A percentile compares a stretch with the other conserved stretches of the same genome.
phyloP scores from a whole-genome alignment of 2,797 vertebrate genomes.

The Pantherophis alleghaniensis region DNA sequence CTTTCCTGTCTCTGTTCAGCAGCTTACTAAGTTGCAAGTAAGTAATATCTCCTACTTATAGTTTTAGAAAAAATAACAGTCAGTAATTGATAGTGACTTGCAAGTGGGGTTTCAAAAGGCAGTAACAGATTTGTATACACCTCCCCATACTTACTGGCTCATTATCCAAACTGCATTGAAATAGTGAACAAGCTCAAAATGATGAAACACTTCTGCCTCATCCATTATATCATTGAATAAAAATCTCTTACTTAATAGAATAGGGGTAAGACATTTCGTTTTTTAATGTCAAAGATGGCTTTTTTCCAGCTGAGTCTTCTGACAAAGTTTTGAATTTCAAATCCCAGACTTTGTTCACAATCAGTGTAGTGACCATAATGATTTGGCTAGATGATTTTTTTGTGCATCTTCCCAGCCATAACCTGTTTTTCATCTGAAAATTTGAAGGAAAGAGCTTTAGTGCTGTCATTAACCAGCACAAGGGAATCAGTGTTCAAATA shows the following conservation, averaged over 20 bases:
- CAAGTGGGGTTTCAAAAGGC: slow-evolving; percentile 62
- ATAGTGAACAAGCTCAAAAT: neutral
- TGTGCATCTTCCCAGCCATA: neutral
- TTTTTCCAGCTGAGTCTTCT: neutral
- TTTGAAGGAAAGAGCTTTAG: neutral
- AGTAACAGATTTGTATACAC: slow-evolving; percentile 63
- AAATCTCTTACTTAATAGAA: neutral
- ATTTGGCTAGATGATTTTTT: too few species aligned
- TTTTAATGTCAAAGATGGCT: neutral
- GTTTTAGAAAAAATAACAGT: slow-evolving; percentile 39
- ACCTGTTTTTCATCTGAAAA: neutral
- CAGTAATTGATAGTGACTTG: slow-evolving; percentile 68
- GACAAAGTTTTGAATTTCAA: neutral
- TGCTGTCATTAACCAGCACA: neutral
- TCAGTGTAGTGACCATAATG: neutral
- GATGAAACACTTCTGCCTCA: slow-evolving; percentile 29
- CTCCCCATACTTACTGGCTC: slow-evolving; percentile 46
- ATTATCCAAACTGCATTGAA: slow-evolving; percentile 35
- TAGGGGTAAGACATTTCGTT: neutral
- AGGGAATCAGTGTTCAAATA: too few species aligned
- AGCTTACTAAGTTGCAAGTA: slow-evolving; percentile 40
- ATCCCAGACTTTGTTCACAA: neutral
- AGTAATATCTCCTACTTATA: slow-evolving; percentile 61
- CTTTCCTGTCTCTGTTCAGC: slow-evolving; percentile 46
- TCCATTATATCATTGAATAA: neutral